Evolutionary conservation across 2,113 vertebrate species (phyloP), one percentile per base, ranked within the genome.

Genomic region (Plestiodon gilberti): DNA sequence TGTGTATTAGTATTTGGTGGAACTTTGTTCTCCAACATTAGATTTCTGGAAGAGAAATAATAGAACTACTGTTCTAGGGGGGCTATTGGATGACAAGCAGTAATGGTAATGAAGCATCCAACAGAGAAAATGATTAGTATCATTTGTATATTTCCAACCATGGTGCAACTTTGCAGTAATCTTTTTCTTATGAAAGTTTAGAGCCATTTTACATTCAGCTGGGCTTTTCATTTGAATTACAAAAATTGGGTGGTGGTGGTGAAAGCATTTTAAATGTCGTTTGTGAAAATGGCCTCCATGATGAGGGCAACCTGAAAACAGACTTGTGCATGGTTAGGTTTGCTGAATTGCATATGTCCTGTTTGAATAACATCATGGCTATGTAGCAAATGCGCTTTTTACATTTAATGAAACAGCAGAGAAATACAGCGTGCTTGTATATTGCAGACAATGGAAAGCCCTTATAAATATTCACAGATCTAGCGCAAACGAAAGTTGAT

Each of bases 381-480:
- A 83, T 23, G 57, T 18, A 40, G 33, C n/a, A 76, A 82, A 90
- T 64, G 38, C 82, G 88, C 83, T 35, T 75, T 81, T 78, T 84
- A 43, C 78, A 83, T 80, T 86, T 89, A 91, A 89, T 82, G 87
- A 87, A 90, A 91, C 69, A 69, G 76, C 76, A 85, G 4, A 0
- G 43, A 90, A 85, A 85, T 83, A 78, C 67, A 83, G 88, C 64
- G 75, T 52, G 82, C 87, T 86, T 86, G 28, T 3, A 73, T 4
- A 18, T 74, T 91, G 83, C 81, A 91, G 88, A 91, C 83, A 91
- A 85, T 15, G 73, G 70, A 88, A 94, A 20, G 30, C 80, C 52
- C 35, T 89, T 59, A 86, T 83, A 91, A 88, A 88, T 89, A 93
- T 92, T 83, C 92, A 89, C 80, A 64, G 13, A 3, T 11, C 13